Base-by-base conservation (phyloP, 2,888 invertebrate species). In the Tinea pellionella region DNA sequence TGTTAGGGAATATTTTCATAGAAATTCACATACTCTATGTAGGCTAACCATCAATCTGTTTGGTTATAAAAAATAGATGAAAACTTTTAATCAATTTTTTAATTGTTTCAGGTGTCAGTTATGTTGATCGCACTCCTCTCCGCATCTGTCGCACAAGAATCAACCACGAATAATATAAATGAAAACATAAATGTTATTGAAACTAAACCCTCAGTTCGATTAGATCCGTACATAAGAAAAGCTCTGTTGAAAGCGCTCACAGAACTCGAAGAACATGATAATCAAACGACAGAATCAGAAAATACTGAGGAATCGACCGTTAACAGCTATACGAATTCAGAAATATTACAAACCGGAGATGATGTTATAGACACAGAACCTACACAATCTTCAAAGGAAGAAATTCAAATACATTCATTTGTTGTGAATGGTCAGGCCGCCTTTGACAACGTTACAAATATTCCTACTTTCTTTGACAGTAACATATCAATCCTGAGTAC, bases 241-340 rank as follows among this genome's bases (percentile, higher is more conserved):
- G 95, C 94, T 0, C 79, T 95, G 47, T 80, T 95, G 4, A 92
- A 91, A 78, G 95, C 94, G 11, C 85, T 95, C 3, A 92, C 91
- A 59, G 93, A 94, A 68, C 80, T 95, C 58, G 94, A 95, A 77
- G 89, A 90, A 64, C 91, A 90, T 63, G 78, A 73, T 16, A 74
- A 70, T 59, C 62, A 71, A 18, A 89, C 89, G 13, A 84, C 87
- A 2, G 89, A 84, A 58, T 72, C 78, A 15, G 88, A 88, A 16
- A 71, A 69, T 0, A 71, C 69, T 1, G 77, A 77, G 42, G 70
- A 67, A 11, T 71, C 75, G 8, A 70, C 70, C 1, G 63, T 65
- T 19, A 56, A 63, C 11, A 62, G 57, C 19, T 62, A 63, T 7
- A 61, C 67, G 8, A 81, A 82, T 58, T 78, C 88, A 0, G 88